Percentiles rank a stretch among this genome's conserved stretches.
Conservation (phyloP, 2,113 vertebrate species). For the Lonchura striata region DNA sequence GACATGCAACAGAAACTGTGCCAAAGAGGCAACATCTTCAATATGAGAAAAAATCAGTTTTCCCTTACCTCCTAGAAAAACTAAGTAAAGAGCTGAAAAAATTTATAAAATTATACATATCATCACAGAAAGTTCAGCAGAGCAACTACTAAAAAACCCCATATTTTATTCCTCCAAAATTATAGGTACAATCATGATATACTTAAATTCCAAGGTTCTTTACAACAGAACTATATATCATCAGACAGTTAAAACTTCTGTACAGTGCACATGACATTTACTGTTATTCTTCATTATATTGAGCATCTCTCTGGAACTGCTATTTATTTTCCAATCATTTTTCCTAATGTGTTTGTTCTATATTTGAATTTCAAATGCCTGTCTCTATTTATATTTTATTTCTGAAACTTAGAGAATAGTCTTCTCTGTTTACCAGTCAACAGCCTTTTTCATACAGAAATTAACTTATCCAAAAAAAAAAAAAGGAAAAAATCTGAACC, state of each 20-base stretch:
- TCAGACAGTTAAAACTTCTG: neutral
- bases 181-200: neutral
- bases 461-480: neutral
- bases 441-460: neutral
- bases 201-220: neutral
- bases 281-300: neutral
- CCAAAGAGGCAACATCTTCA: neutral
- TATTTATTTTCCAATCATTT: conserved; percentile 12
- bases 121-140: neutral
- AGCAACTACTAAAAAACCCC: neutral
- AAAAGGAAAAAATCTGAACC: neutral
- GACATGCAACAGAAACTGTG: neutral
- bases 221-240: neutral
- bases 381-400: neutral
- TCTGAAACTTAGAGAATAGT: neutral
- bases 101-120: neutral
- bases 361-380: neutral
- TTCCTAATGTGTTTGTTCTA: conserved; percentile 5
- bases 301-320: neutral
- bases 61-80: neutral
- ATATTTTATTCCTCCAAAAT: neutral
- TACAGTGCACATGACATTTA: neutral
- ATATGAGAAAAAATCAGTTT: neutral
- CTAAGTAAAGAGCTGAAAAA: neutral
- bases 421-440: neutral